Evolutionary conservation across 2,113 vertebrate genomes (phyloP), one percentile per base, ranked within the genome.

Genomic region (Lynx canadensis): DNA sequence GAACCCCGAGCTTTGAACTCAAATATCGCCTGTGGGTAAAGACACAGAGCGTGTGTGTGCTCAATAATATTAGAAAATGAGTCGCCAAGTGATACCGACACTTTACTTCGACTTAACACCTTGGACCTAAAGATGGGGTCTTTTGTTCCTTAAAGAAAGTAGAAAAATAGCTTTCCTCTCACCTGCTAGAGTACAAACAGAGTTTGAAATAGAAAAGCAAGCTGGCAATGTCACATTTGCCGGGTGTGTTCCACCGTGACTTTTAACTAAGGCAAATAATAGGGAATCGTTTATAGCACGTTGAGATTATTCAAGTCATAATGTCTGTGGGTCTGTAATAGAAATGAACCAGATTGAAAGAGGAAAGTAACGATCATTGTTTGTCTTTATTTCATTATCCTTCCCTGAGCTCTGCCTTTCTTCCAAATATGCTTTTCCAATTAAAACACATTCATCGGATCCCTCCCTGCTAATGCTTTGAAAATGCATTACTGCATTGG

Each of bases 381-480:
- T 91, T 89, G 60, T 96, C 63, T 94, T 73, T 60, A 73, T 94
- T 96, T 93, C 89, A 73, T 91, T 82, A 19, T n/a, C 23, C 66
- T 91, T 68, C 57, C 78, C 91, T 71, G 74, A 50, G 27, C 38
- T 29, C 25, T 57, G 57, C 55, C 15, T 95, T 50, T 19, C n/a
- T 66, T 83, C 45, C 65, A 79, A 94, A 80, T 85, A 78, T 94
- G 74, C 33, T 84, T 69, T 92, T 96, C 69, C 81, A 76, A 85
- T 90, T 94, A 89, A 92, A 90, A 97, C 63, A 16, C 38, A 89
- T 69, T 79, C 76, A 91, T 27, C 48, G 60, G 96, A 31, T 78
- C 7, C 18, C 27, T 74, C 7, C 18, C 27, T 69, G 38, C 38
- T 93, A 52, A 66, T 73, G 69, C 60, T 91, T 91, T 83, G 33